Conservation (phyloP, 2,113 vertebrate species). For the Cranoglanis bouderius region DNA sequence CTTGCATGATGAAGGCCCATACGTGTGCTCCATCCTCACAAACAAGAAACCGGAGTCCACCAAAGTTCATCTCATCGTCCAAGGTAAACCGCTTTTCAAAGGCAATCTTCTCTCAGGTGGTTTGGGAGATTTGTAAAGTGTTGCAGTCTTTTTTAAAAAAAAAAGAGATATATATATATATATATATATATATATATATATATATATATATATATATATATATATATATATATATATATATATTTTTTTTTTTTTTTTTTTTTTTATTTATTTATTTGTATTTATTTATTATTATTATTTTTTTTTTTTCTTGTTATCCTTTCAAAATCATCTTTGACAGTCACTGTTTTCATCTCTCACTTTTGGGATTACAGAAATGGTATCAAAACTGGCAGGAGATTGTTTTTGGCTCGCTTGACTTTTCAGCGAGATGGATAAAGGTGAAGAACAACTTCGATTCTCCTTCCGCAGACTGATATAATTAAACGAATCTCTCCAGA, state of each 20-base stretch:
- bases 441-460: slow-evolving; percentile 81
- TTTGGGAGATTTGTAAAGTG: slow-evolving; percentile 31
- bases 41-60: slow-evolving; percentile 96
- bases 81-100: slow-evolving; percentile 75
- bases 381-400: slow-evolving; percentile 33
- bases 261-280: too few relatives aligned
- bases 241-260: background rate
- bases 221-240: too few relatives aligned
- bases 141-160: too few relatives aligned
- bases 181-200: too few relatives aligned
- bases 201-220: too few relatives aligned
- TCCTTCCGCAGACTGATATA: slow-evolving; percentile 80
- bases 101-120: background rate
- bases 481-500: slow-evolving; percentile 66
- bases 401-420: slow-evolving; percentile 65
- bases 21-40: slow-evolving; percentile 94
- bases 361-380: slow-evolving; percentile 23
- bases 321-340: slow-evolving; percentile 2
- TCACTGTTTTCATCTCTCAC: slow-evolving; percentile 15
- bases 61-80: slow-evolving; percentile 91
- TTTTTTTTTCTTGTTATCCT: background rate
- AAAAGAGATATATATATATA: too few relatives aligned
- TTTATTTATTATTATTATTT: too few relatives aligned
- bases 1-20: slow-evolving; percentile 90
- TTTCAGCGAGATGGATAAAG: slow-evolving; percentile 79